Evolutionary conservation across 2,113 vertebrate species (phyloP).

Genomic region (Malurus cyaneus): DNA sequence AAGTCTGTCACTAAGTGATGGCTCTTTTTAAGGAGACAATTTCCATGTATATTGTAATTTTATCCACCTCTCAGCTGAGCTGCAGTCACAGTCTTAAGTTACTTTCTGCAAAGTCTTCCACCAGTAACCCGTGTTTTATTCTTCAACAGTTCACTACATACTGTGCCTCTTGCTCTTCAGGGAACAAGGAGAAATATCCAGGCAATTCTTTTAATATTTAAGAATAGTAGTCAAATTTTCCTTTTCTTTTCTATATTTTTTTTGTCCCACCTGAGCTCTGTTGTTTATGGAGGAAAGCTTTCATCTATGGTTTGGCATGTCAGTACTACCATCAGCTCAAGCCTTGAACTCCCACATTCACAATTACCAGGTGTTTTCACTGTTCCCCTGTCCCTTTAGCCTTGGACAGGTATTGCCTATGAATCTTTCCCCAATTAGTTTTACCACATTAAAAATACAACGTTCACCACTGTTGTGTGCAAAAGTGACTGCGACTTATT

Average conservation of each 20-base stretch:
- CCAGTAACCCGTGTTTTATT: not conserved
- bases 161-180: not conserved
- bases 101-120: not conserved
- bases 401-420: not conserved
- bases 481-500: not conserved
- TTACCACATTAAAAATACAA: not conserved
- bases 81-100: not conserved
- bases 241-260: no score
- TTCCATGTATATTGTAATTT: not conserved
- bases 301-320: rapidly evolving
- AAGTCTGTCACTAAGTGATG: not conserved
- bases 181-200: not conserved
- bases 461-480: not conserved
- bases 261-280: not conserved
- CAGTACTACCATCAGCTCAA: not conserved
- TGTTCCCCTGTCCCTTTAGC: not conserved
- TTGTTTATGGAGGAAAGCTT: not conserved
- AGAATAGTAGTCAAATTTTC: not conserved
- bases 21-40: not conserved
- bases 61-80: not conserved
- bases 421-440: not conserved
- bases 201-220: not conserved
- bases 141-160: not conserved
- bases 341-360: not conserved
- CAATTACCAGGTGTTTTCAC: not conserved